Base-by-base conservation (phyloP, 2,113 vertebrate species). In the Urocolius indicus region DNA sequence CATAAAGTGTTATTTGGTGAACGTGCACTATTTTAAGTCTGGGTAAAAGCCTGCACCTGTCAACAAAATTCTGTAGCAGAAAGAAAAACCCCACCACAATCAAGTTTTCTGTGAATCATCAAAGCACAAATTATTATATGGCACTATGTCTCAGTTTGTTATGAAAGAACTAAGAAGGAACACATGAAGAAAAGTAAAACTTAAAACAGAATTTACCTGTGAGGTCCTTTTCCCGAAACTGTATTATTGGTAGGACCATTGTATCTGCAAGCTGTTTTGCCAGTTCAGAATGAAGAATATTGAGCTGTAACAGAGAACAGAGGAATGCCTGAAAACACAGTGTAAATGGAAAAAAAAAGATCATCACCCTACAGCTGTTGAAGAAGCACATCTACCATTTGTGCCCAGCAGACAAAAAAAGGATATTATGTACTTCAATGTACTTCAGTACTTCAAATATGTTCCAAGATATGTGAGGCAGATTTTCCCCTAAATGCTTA, bases 201-300 rank as follows among this genome's bases (percentile, higher is more conserved):
- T 26, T 49, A 69, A 48, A 62, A 38, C 19, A 36, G 68, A 85
- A 67, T 83, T 92, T 98, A 99, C 99, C 99, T 97, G 99, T 99
- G 80, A 99, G 99, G 96, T 99, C 99, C 87, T 99, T 99, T 97
- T 99, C 99, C 94, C 99, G 97, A 96, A 99, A 99, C 20, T 99
- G 99, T 96, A 99, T 98, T 94, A 99, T 98, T 63, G 99, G 99
- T 84, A 99, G 99, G 86, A 99, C 98, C 99, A 99, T 99, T 63
- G 98, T 98, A 97, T 99, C 99, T 16, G 99, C 99, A 96, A 99
- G 97, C 96, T 99, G 99, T 83, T 98, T 98, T 77, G 99, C 99
- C 87, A 99, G 97, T 89, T 99, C 98, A 29, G 98, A 97, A 92
- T 99, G 99, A 72, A 99, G 98, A 83, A 98, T 93, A 92, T 99